Percentiles rank a stretch among this genome's conserved stretches.
Conservation (phyloP, 2,888 invertebrate species). For the Dione juno region DNA sequence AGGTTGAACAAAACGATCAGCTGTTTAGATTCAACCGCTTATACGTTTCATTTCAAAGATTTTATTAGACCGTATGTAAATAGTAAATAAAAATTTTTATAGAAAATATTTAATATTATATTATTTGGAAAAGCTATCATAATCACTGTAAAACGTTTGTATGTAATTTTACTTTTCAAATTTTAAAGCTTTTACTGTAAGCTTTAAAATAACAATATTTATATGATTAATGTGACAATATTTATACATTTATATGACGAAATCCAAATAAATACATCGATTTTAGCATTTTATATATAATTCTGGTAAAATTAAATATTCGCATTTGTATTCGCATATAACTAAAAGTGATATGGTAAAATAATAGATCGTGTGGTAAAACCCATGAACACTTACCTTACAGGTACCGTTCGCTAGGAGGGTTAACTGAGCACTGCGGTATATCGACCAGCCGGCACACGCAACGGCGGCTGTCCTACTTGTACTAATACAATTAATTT, state of each 20-base stretch:
- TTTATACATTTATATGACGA: no score
- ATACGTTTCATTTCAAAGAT: neutral
- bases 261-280: neutral
- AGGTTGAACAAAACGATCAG: neutral
- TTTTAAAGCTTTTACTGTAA: neutral
- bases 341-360: conserved; percentile 1
- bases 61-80: no score
- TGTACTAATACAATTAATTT: conserved; percentile 51
- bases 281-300: neutral
- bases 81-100: no score
- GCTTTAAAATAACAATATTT: neutral
- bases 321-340: neutral
- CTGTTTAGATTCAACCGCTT: neutral
- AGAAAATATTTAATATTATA: neutral
- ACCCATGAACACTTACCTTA: conserved; percentile 34
- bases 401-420: conserved; percentile 46
- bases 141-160: neutral
- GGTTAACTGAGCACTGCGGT: conserved; percentile 70
- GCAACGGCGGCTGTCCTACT: conserved; percentile 66
- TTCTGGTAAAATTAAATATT: neutral
- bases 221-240: no score
- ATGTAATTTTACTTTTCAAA: neutral
- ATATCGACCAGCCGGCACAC: conserved; percentile 76
- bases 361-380: conserved; percentile 28
- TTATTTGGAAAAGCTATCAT: neutral